Evolutionary conservation across 2,113 vertebrate species (phyloP), one percentile per base, ranked within the genome.

Genomic region (Camelus dromedarius): DNA sequence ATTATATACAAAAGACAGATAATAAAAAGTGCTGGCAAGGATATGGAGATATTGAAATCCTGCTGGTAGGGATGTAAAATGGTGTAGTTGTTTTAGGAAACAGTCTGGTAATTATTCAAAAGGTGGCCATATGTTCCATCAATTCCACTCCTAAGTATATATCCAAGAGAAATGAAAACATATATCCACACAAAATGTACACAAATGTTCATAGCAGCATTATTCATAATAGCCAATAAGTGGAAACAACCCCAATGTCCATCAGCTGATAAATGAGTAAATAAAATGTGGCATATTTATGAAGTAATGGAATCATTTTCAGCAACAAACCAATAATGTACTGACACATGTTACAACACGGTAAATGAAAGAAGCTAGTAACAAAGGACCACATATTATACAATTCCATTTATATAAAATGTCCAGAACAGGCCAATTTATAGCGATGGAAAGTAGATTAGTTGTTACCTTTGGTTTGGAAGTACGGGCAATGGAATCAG

Each of bases 141-240:
- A 35, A 56, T 87, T 86, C 24, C 12, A 86, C 66, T 64, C 35
- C n/a, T 85, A 86, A 79, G 20, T 67, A 86, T 95, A 75, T n/a
- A 66, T 62, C 56, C 46, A 95, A 87, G 46, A 80, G 46, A 95
- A 92, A 66, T 87, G 28, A 60, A 86, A 64, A 62, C 42, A 70
- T 79, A 67, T 73, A 75, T 35, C 54, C 75, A n/a, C 12, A 50
- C n/a, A 86, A 95, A 91, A 72, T 80, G 56, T 75, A 35, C 22
- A 58, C 81, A 38, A 35, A 64, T 87, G 35, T 80, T 95, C 66
- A 54, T 60, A 64, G 52, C 62, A 79, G 64, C 42, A 62, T 76
- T 83, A 82, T 30, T 76, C 24, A 94, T 83, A 83, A 83, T 54
- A 89, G 67, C 64, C 46, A 82, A 89, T 82, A 52, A 38, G 20